Evolutionary conservation across 2,888 invertebrate genomes (phyloP), one percentile per base, ranked within the genome.

Genomic region (Lycocerus yunnanus): DNA sequence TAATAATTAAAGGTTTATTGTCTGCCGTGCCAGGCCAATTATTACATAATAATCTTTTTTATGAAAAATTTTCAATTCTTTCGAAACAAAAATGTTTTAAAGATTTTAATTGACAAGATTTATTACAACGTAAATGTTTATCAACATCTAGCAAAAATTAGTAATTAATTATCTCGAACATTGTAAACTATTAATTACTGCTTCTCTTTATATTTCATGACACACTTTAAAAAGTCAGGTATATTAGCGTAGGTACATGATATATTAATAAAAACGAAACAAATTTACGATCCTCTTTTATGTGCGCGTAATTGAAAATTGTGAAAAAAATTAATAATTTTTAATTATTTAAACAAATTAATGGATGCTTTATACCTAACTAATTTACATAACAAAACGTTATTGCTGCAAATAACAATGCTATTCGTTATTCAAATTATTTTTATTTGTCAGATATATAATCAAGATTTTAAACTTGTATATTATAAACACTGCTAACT

Each of bases 221-320:
- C 67, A 58, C 72, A 72, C 72, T 66, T 43, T 72, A 72, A 63
- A 63, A 18, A 63, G 61, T 63, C 61, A 63, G 16, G 16, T 18
- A 18, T 18, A 20, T 63, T 18, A 20, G 20, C 16, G 21, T 58
- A 72, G 20, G 59, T 58, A 68, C 58, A 63, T 70, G 60, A 70
- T 70, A 27, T 70, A 18, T 16, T 63, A 63, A 63, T 18, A 20
- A 20, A 18, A 63, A 63, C 20, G n/a, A 18, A 63, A 63, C 61
- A 20, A n/a, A 63, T 43, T 43, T 43, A 43, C n/a, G 43, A 43
- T 43, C n/a, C n/a, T 6, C 43, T n/a, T 43, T 43, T 43, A 43
- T 43, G n/a, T n/a, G 43, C n/a, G 43, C 43, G 43, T 43, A 43
- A 43, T 43, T 43, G 43, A 43, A 43, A 43, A 43, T 43, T 43